These are phyloP conservation scores for Heliconius melpomene DNA, from an alignment of 1,140 invertebrate genomes.

Conservation along the genomic window DNA sequence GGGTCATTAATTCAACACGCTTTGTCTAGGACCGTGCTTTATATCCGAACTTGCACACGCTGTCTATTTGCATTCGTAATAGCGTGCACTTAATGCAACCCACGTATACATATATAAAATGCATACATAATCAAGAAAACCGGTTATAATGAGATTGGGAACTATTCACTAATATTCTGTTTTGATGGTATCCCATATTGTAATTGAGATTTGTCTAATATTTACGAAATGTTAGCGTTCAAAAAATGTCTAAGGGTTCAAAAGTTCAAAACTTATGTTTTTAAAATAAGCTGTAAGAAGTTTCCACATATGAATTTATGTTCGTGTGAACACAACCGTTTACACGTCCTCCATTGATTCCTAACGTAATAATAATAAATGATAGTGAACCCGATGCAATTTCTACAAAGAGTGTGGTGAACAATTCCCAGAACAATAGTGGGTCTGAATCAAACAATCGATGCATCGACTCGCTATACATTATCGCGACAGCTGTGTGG, in stretches of 20 bases:
- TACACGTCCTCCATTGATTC: slow-evolving; percentile 31
- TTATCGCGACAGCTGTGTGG: slow-evolving; percentile 69
- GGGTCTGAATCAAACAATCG: slow-evolving; percentile 70
- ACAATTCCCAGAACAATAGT: slow-evolving; percentile 64
- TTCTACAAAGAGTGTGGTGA: slow-evolving; percentile 52
- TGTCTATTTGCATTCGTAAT: slow-evolving; percentile 60
- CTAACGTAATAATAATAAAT: slow-evolving; percentile 36
- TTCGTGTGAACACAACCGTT: slow-evolving; percentile 34
- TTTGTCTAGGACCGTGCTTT: slow-evolving; percentile 66
- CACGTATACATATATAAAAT: slow-evolving; percentile 19
- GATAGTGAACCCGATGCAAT: slow-evolving; percentile 49
- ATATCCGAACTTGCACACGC: slow-evolving; percentile 50
- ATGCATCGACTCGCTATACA: slow-evolving; percentile 58
- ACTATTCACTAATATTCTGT: neutral
- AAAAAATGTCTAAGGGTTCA: no score
- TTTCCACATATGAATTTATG: slow-evolving; percentile 6
- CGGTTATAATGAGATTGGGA: slow-evolving; percentile 10
- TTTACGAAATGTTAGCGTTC: no score
- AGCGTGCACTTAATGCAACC: slow-evolving; percentile 33
- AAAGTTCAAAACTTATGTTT: no score
- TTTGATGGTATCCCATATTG: neutral
- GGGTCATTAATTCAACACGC: slow-evolving; percentile 67
- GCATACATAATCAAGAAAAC: slow-evolving; percentile 26
- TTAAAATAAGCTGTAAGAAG: neutral
- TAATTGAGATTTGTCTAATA: neutral